Evolutionary conservation across 2,888 invertebrate genomes (phyloP).

Genomic region (Nebria brevicollis): DNA sequence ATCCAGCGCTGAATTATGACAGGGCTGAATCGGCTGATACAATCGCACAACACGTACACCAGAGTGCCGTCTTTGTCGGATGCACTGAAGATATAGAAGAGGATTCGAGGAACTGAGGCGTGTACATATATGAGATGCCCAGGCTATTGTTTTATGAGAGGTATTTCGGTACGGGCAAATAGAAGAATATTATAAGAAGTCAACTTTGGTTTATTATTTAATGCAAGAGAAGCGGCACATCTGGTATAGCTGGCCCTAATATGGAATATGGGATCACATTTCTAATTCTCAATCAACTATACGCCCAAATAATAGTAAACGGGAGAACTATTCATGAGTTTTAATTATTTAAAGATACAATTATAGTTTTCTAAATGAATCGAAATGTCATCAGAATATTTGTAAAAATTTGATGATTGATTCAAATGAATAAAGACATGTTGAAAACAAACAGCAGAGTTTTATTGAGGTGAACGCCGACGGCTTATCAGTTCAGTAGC

Average conservation of each 20-base stretch:
- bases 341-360: no score
- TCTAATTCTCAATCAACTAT: neutral
- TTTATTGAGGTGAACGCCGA: neutral
- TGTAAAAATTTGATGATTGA: neutral
- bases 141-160: conserved; percentile 45
- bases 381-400: no score
- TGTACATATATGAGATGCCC: conserved; percentile 24
- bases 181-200: conserved; percentile 37
- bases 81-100: neutral
- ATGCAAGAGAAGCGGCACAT: conserved; percentile 39
- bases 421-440: neutral
- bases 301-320: neutral
- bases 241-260: conserved; percentile 43
- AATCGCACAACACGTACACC: conserved; percentile 4
- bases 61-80: neutral
- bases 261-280: conserved; percentile 22
- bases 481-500: neutral
- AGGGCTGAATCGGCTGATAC: conserved; percentile 29
- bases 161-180: conserved; percentile 43
- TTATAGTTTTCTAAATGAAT: no score
- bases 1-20: conserved; percentile 45
- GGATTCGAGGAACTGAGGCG: neutral
- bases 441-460: neutral
- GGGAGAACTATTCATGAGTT: no score
- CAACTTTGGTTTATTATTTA: conserved; percentile 38